A percentile compares a stretch with the other conserved stretches of the same genome.
These are phyloP conservation scores for Hybos culiciformis DNA, from an alignment of 2,888 invertebrate genomes.

Conservation along the genomic window DNA sequence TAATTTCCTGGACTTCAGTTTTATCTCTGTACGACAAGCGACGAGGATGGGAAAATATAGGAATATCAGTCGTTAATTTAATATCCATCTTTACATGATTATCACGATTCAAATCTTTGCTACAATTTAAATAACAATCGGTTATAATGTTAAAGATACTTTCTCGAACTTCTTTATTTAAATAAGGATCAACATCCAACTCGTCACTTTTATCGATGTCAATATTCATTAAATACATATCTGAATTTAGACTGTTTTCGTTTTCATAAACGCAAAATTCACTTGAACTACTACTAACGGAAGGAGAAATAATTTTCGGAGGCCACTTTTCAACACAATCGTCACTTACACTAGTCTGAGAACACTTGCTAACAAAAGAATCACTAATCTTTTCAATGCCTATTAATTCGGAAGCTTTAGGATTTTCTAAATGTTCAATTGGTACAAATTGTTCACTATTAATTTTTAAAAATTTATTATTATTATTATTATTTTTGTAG, in stretches of 20 bases:
- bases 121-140: background rate
- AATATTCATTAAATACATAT: too few species aligned
- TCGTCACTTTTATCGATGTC: background rate
- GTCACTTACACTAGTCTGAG: too few species aligned
- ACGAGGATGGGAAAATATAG: conserved; percentile 4
- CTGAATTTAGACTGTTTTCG: too few species aligned
- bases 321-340: too few species aligned
- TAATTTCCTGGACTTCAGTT: conserved; percentile 9
- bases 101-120: background rate
- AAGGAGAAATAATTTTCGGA: too few species aligned
- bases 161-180: background rate
- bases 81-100: conserved; percentile 5
- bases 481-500: background rate
- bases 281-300: too few species aligned
- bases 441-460: too few species aligned
- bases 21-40: conserved; percentile 10
- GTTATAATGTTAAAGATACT: background rate
- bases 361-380: too few species aligned
- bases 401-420: too few species aligned
- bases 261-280: too few species aligned
- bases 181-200: background rate
- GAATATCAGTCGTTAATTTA: conserved; percentile 5
- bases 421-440: too few species aligned
- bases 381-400: too few species aligned
- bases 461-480: background rate